Evolutionary conservation across 2,888 invertebrate species (phyloP).

Genomic region (Drosophila kambysellisi): DNA sequence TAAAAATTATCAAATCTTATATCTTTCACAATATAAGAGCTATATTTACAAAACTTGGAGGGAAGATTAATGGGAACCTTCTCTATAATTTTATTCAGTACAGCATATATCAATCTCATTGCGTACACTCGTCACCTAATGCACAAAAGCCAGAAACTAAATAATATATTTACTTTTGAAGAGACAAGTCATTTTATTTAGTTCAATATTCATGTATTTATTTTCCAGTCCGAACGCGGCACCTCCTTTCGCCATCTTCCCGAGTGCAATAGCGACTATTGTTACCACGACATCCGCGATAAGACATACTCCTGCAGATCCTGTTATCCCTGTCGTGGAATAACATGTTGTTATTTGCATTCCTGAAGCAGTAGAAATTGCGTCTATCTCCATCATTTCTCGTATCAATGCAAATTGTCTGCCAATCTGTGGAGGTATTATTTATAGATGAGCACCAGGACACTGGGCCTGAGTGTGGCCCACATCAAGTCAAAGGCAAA

Average conservation of each 20-base stretch:
- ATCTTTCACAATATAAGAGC: too few relatives aligned
- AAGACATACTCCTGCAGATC: background rate
- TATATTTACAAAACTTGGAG: too few relatives aligned
- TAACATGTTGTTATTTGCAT: slow-evolving; percentile 12
- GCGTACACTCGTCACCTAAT: background rate
- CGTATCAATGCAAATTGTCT: background rate
- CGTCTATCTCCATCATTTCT: background rate
- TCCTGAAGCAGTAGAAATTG: background rate
- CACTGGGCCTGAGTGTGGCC: background rate
- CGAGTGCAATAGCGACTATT: background rate
- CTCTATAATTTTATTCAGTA: too few relatives aligned
- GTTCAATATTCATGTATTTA: background rate
- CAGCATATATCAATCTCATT: background rate
- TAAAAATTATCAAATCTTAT: too few relatives aligned
- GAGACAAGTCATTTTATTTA: background rate
- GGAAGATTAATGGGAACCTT: too few relatives aligned
- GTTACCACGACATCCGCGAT: background rate
- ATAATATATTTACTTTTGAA: background rate
- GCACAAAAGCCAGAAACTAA: background rate
- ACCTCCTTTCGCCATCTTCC: background rate
- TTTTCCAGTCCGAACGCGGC: background rate
- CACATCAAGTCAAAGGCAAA: background rate
- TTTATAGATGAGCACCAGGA: background rate
- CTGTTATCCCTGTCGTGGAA: background rate
- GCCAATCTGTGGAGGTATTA: background rate